These are phyloP conservation scores for Petrocephalus sullivani DNA, from an alignment of 2,797 vertebrate species.

Conservation along the genomic window DNA sequence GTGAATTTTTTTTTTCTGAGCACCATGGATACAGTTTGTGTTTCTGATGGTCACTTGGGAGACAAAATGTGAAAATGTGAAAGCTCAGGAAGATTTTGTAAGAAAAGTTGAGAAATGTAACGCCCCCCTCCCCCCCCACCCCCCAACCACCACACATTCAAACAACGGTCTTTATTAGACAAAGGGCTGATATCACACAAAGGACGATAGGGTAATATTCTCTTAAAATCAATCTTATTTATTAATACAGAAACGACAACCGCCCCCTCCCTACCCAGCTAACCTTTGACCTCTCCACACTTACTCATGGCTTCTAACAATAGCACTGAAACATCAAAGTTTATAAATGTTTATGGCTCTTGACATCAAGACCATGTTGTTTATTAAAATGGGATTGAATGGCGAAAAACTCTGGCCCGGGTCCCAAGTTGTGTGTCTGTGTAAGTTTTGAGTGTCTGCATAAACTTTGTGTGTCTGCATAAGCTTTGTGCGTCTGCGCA, in stretches of 20 bases:
- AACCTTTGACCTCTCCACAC: conserved; percentile 52
- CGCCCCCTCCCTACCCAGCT: conserved; percentile 43
- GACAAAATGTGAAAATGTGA: conserved; percentile 78
- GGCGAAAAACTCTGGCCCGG: not conserved
- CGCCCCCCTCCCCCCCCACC: conserved; percentile 64
- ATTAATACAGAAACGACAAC: conserved; percentile 61
- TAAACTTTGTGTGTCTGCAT: not conserved
- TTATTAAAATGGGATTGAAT: not conserved
- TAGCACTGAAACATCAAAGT: not conserved
- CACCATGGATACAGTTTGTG: conserved; percentile 23
- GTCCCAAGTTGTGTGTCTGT: not conserved
- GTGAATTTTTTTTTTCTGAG: not conserved
- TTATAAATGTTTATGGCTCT: conserved; percentile 5
- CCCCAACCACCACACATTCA: conserved; percentile 58
- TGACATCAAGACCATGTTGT: conserved; percentile 1
- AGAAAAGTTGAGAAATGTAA: conserved; percentile 68
- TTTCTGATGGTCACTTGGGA: conserved; percentile 74
- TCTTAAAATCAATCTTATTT: conserved; percentile 65
- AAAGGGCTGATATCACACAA: conserved; percentile 51
- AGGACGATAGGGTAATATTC: conserved; percentile 64
- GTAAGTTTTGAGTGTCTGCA: not conserved
- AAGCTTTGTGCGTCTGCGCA: not conserved
- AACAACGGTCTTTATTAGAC: conserved; percentile 64
- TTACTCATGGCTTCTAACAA: conserved; percentile 15
- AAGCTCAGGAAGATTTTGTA: conserved; percentile 73